A percentile compares a stretch with the other conserved stretches of the same genome.
Evolutionary conservation across 2,797 vertebrate genomes (phyloP).

Genomic region (Enteromius unitaeniatus): DNA sequence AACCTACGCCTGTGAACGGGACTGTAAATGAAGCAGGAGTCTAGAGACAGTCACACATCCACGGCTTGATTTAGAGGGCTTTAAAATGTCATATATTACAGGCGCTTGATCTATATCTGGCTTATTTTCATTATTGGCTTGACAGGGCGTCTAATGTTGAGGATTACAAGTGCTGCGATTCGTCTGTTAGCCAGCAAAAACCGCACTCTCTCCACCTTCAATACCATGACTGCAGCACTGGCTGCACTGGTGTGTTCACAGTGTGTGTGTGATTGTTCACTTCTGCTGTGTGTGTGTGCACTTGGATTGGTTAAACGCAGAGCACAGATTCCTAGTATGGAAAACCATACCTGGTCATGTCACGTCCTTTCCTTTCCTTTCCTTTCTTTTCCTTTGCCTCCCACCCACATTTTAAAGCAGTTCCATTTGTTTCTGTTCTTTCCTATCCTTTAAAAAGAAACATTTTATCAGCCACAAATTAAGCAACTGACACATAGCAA

Average conservation of each 20-base stretch:
- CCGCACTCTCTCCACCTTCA: background rate
- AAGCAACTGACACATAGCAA: slow-evolving; percentile 45
- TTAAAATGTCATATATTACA: slow-evolving; percentile 57
- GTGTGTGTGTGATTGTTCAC: no score
- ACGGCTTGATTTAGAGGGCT: slow-evolving; percentile 45
- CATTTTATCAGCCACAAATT: slow-evolving; percentile 53
- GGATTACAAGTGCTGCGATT: slow-evolving; percentile 53
- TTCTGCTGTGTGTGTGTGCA: no score
- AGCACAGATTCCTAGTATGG: no score
- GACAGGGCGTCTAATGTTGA: slow-evolving; percentile 55
- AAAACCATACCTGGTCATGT: no score
- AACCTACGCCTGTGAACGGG: background rate
- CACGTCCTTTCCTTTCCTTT: background rate
- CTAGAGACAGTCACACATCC: slow-evolving; percentile 31
- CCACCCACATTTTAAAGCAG: slow-evolving; percentile 53
- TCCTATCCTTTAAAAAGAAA: slow-evolving; percentile 34
- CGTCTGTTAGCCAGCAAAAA: slow-evolving; percentile 46
- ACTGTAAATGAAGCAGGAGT: slow-evolving; percentile 14
- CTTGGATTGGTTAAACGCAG: no score
- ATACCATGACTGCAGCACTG: no score
- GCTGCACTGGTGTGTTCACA: no score
- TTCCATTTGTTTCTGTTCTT: slow-evolving; percentile 47
- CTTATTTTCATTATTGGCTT: slow-evolving; percentile 60
- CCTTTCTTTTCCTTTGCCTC: slow-evolving; percentile 9
- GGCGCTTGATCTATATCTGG: slow-evolving; percentile 49